These are phyloP conservation scores for Morinoia aosen DNA, from an alignment of 2,888 invertebrate genomes.

Conservation along the genomic window DNA sequence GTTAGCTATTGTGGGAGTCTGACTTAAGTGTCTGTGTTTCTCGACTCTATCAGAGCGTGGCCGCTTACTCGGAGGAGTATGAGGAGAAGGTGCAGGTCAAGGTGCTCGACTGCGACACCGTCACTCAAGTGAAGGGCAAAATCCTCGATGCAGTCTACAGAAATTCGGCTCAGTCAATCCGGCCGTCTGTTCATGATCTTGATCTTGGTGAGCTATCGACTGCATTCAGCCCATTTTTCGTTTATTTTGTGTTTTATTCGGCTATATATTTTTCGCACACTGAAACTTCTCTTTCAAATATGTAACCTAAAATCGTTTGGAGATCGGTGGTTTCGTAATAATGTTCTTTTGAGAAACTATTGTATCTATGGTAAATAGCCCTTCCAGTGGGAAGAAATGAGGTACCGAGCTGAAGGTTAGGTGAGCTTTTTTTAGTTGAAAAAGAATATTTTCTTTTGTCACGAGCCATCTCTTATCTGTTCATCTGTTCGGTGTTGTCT, in stretches of 20 bases:
- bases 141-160: constrained; percentile 96
- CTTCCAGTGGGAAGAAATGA: too few species aligned
- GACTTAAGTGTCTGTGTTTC: neutral
- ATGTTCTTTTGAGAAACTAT: neutral
- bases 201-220: constrained; percentile 78
- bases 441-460: too few species aligned
- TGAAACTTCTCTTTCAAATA: neutral
- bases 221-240: neutral
- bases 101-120: constrained; percentile 98
- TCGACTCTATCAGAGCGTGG: constrained; percentile 78
- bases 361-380: neutral
- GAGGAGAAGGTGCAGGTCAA: constrained; percentile 96
- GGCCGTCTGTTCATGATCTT: constrained; percentile 94
- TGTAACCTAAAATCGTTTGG: neutral
- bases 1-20: neutral
- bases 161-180: constrained; percentile 94
- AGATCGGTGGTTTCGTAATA: neutral
- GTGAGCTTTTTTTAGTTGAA: too few species aligned
- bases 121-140: constrained; percentile 98
- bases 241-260: neutral
- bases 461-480: too few species aligned
- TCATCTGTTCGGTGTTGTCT: too few species aligned
- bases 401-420: too few species aligned
- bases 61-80: constrained; percentile 93
- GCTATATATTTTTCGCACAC: neutral